Percentiles rank a stretch among this genome's conserved stretches.
Evolutionary conservation across 2,113 vertebrate species (phyloP).

Genomic region (Zosterops pallidus): DNA sequence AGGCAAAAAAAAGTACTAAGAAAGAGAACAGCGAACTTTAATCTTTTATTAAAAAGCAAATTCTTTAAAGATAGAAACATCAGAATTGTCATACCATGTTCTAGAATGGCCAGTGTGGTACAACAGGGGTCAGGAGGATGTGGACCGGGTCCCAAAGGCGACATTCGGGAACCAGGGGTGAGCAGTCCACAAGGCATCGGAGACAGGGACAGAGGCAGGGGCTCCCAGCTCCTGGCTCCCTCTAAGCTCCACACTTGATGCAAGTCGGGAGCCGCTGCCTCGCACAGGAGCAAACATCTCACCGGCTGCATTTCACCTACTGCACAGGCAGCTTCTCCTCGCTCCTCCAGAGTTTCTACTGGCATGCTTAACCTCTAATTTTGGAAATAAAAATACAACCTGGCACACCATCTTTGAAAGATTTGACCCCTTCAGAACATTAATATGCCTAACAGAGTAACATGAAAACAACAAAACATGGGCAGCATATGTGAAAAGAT

Average conservation of each 20-base stretch:
- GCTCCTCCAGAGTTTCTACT: conserved; percentile 23
- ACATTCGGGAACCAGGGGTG: conserved; percentile 8
- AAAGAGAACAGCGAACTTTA: not conserved
- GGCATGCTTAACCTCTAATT: conserved; percentile 49
- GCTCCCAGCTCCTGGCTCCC: conserved; percentile 33
- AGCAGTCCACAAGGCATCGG: conserved; percentile 33
- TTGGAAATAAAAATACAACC: conserved; percentile 63
- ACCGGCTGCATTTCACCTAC: not conserved
- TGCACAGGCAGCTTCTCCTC: conserved; percentile 32
- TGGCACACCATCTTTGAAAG: conserved; percentile 17
- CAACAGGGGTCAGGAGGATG: conserved; percentile 33
- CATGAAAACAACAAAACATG: not conserved
- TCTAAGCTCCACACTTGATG: not conserved
- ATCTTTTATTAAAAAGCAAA: not conserved
- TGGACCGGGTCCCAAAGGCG: not conserved
- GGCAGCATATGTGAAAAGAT: not conserved
- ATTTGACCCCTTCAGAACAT: not conserved
- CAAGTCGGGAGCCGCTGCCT: conserved; percentile 11
- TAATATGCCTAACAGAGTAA: not conserved
- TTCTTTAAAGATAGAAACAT: conserved; percentile 29
- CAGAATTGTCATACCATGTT: conserved; percentile 53
- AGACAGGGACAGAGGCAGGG: not conserved
- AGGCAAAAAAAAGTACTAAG: not conserved
- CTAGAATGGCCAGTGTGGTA: conserved; percentile 36
- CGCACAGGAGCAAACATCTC: conserved; percentile 32